phyloP scores from a whole-genome alignment of 1,140 invertebrate genomes.

The Charaxes varanes region DNA sequence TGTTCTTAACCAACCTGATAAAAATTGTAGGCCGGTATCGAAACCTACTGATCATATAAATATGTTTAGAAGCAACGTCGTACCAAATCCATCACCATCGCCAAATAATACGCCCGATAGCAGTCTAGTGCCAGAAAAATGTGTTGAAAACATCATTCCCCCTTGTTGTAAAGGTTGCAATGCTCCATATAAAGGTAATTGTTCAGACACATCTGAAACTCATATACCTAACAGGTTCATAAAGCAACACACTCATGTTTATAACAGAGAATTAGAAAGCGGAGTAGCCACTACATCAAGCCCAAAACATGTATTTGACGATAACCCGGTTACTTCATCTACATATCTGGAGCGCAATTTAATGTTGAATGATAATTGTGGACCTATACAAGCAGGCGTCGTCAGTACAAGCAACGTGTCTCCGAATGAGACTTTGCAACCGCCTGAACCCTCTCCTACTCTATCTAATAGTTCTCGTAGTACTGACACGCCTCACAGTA shows the following conservation, averaged over 20 bases:
- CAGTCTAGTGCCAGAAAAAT: slow-evolving; percentile 69
- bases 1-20: slow-evolving; percentile 33
- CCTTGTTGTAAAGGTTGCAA: slow-evolving; percentile 62
- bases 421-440: slow-evolving; percentile 74
- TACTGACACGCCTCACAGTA: slow-evolving; percentile 66
- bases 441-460: slow-evolving; percentile 70
- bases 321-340: slow-evolving; percentile 83
- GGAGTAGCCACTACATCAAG: slow-evolving; percentile 62
- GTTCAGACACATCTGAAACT: slow-evolving; percentile 41
- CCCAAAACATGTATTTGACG: slow-evolving; percentile 74
- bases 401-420: slow-evolving; percentile 85
- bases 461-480: slow-evolving; percentile 62
- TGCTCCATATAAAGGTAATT: slow-evolving; percentile 48
- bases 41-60: slow-evolving; percentile 40
- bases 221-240: slow-evolving; percentile 45
- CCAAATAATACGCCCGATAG: slow-evolving; percentile 74
- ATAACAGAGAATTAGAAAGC: slow-evolving; percentile 46
- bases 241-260: slow-evolving; percentile 40
- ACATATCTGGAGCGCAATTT: slow-evolving; percentile 78
- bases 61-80: slow-evolving; percentile 48
- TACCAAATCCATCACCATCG: slow-evolving; percentile 52
- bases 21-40: slow-evolving; percentile 26
- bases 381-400: slow-evolving; percentile 83
- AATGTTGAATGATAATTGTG: slow-evolving; percentile 73
- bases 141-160: slow-evolving; percentile 29